phyloP scores from a whole-genome alignment of 2,113 vertebrate species.

The Dromas ardeola region DNA sequence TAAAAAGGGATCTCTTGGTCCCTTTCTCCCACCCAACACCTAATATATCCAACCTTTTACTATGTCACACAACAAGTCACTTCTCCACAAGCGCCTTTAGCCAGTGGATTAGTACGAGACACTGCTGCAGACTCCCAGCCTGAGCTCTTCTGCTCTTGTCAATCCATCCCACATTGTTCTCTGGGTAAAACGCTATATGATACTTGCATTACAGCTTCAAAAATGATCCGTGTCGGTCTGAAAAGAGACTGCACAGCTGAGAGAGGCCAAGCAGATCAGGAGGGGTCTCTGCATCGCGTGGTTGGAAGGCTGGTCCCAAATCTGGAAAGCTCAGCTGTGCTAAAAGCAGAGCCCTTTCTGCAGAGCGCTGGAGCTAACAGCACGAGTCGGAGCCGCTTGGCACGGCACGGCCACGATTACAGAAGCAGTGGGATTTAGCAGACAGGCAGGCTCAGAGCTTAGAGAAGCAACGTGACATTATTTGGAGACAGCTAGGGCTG shows the following conservation, averaged over 20 bases:
- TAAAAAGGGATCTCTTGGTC: not conserved
- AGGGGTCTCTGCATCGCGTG: not conserved
- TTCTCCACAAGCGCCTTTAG: not conserved
- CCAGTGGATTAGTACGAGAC: not conserved
- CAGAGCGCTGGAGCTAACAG: not conserved
- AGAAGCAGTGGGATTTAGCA: not conserved
- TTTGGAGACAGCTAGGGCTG: not conserved
- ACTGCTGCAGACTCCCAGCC: not conserved
- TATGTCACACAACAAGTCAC: not conserved
- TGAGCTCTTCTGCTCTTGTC: not conserved
- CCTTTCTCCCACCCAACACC: not conserved
- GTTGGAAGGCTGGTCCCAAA: not conserved
- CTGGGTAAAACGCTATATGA: not conserved
- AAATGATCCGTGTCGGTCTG: not conserved
- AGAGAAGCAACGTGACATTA: not conserved
- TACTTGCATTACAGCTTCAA: not conserved
- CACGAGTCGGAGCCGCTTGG: not conserved
- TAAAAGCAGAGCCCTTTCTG: not conserved
- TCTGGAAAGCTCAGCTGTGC: not conserved
- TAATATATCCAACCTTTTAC: not conserved
- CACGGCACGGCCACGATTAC: not conserved
- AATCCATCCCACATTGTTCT: not conserved
- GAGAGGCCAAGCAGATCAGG: not conserved
- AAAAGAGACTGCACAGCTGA: constrained; percentile 48
- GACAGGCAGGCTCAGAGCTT: not conserved